Conservation (phyloP, 2,797 vertebrate species). For the Antrozous pallidus region DNA sequence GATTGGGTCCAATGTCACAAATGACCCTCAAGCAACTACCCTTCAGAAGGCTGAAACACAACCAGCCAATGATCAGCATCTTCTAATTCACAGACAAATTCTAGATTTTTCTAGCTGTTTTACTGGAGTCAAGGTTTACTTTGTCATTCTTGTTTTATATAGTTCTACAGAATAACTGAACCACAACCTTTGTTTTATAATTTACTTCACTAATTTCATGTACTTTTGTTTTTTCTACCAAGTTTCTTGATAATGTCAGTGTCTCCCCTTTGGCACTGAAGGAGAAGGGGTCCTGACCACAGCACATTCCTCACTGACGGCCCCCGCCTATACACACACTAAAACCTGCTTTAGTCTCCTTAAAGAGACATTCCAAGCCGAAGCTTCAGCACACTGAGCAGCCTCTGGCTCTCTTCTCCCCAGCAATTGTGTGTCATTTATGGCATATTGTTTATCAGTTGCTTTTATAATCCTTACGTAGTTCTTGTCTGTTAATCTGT, state of each 20-base stretch:
- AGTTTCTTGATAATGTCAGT: neutral
- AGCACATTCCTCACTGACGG: neutral
- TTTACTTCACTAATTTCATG: neutral
- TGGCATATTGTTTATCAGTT: neutral
- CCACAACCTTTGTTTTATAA: neutral
- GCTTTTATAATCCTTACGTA: neutral
- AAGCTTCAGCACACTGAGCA: neutral
- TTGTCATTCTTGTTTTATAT: neutral
- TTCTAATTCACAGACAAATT: neutral
- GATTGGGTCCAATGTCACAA: constrained; percentile 19
- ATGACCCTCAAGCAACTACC: neutral
- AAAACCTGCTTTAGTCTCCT: neutral
- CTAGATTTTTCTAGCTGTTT: neutral
- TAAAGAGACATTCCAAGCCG: neutral
- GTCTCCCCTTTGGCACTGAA: neutral
- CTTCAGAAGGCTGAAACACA: neutral
- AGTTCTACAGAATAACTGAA: neutral
- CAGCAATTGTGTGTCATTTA: neutral
- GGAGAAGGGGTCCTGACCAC: neutral
- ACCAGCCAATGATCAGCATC: neutral
- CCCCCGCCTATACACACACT: neutral
- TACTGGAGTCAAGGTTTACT: neutral
- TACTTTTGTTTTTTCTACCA: neutral
- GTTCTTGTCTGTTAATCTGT: neutral
- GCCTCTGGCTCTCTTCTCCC: neutral